Evolutionary conservation across 2,888 invertebrate species (phyloP).

Genomic region (Eupithecia exiguata): DNA sequence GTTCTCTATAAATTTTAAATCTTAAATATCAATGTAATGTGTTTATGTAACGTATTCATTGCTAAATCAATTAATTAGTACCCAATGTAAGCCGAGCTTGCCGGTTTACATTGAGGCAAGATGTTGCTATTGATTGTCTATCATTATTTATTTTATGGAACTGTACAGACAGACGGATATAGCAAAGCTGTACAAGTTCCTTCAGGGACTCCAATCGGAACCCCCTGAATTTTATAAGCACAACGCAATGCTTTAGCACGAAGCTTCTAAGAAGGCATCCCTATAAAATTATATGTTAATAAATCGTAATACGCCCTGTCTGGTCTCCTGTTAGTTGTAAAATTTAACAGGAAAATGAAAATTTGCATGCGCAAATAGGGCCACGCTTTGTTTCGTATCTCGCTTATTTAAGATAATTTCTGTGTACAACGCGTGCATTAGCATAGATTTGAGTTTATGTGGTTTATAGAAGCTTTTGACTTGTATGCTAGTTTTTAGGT

Average conservation of each 20-base stretch:
- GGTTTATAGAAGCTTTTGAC: background rate
- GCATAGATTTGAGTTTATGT: conserved; percentile 5
- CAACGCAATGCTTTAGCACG: background rate
- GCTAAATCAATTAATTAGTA: too few relatives aligned
- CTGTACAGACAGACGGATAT: background rate
- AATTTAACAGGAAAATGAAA: conserved; percentile 29
- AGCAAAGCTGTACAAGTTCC: background rate
- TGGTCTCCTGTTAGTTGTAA: conserved; percentile 7
- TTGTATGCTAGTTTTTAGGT: background rate
- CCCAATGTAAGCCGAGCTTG: too few relatives aligned
- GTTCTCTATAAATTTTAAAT: too few relatives aligned
- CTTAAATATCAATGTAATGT: too few relatives aligned
- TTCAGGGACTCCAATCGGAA: background rate
- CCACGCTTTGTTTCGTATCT: conserved; percentile 27
- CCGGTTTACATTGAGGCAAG: too few relatives aligned
- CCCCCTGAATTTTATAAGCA: background rate
- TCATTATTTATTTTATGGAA: background rate
- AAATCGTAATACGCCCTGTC: background rate
- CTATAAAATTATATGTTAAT: background rate
- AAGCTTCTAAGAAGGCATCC: background rate
- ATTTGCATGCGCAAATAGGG: conserved; percentile 37
- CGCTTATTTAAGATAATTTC: conserved; percentile 28
- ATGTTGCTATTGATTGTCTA: too few relatives aligned
- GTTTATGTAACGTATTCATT: too few relatives aligned
- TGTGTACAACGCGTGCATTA: conserved; percentile 10